Base-by-base conservation (phyloP, 2,888 invertebrate genomes). In the Drosophila anceps region DNA sequence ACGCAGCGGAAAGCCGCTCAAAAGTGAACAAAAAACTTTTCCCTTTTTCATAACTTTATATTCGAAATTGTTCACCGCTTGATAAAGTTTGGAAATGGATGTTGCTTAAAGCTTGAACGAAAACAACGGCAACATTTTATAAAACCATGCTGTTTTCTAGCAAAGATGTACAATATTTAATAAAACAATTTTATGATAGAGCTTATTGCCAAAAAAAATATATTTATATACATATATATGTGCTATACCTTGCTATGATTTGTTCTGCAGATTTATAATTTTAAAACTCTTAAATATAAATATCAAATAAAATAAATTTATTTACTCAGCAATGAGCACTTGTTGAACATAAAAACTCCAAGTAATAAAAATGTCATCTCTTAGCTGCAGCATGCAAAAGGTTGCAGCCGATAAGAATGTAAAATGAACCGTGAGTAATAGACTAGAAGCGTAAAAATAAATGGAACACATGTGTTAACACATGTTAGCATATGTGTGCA, bases 1-100 rank as follows among this genome's bases (percentile, higher is more conserved):
- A 12, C n/a, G 65, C 57, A 15, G 65, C 57, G 59, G 27, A 61
- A 67, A 67, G 41, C 63, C 37, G 53, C 59, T 54, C 43, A 72
- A 66, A 48, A 58, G 43, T 8, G 37, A 44, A 39, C 39, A 54
- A 50, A 48, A 66, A 63, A 59, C 53, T 60, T 71, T 70, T 8
- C 50, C 41, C 43, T 48, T 67, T 50, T 54, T 57, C 50, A 55
- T 60, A 29, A 57, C 51, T 61, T 48, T n/a, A 27, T 41, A 61
- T 57, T 33, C 33, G 12, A 46, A 46, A 64, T 24, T 24, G 29
- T 59, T 33, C 24, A 15, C n/a, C 41, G 24, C 27, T 64, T 44
- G 8, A 15, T 18, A 54, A 66, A 39, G 29, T 20, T 12, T 12
- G 41, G 8, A 35, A 9, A 15, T 15, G 20, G 2, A 15, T 7